These are phyloP conservation scores for Leptogaster cylindrica DNA, from an alignment of 2,888 invertebrate genomes.

Conservation along the genomic window DNA sequence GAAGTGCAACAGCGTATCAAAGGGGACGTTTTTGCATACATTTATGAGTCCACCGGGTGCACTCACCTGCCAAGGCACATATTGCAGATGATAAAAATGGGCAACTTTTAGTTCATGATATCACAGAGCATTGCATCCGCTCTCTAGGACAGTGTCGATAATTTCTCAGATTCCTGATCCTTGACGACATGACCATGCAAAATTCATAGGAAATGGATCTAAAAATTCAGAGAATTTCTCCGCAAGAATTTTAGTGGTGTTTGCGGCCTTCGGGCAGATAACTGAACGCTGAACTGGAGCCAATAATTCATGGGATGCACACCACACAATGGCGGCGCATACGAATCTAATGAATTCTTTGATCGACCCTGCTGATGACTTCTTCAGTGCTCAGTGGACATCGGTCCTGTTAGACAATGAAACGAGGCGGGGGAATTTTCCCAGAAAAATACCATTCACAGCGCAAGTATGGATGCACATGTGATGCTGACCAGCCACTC, in stretches of 20 bases:
- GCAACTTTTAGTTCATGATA: neutral
- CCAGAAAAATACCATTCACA: neutral
- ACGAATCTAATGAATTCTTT: constrained; percentile 36
- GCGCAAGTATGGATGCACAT: constrained; percentile 2
- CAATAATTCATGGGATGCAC: constrained; percentile 28
- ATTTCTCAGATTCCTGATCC: constrained; percentile 29
- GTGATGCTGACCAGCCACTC: neutral
- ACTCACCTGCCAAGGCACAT: too few relatives aligned
- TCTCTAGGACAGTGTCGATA: constrained; percentile 24
- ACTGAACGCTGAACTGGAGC: constrained; percentile 25
- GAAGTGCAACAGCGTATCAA: constrained; percentile 13
- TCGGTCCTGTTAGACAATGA: constrained; percentile 13
- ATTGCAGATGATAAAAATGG: neutral
- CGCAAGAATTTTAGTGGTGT: constrained; percentile 23
- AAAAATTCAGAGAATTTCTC: constrained; percentile 20
- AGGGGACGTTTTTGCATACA: constrained; percentile 6
- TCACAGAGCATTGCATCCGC: constrained; percentile 23
- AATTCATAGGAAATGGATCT: constrained; percentile 23
- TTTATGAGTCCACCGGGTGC: neutral
- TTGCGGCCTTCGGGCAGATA: constrained; percentile 29
- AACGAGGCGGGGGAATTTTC: neutral
- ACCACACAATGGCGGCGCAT: constrained; percentile 12
- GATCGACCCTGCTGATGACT: constrained; percentile 38
- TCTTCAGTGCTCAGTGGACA: constrained; percentile 28
- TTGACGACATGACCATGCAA: neutral